A percentile compares a stretch with the other conserved stretches of the same genome.
phyloP scores from a whole-genome alignment of 2,113 vertebrate genomes.

The Tyrannus savana region DNA sequence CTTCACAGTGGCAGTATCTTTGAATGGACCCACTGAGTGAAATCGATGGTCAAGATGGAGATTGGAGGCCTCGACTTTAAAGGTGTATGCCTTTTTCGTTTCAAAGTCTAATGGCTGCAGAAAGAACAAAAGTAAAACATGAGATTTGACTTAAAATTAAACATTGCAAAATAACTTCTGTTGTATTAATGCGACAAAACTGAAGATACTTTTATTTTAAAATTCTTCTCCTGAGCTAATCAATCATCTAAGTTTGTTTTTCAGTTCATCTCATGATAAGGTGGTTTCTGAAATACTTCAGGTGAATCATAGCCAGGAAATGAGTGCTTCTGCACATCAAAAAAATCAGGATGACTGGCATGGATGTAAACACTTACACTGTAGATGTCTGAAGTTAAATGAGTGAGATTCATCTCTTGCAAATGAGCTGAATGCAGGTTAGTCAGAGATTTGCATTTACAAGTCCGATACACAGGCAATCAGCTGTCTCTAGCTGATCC shows the following conservation, averaged over 20 bases:
- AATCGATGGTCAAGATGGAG: conserved; percentile 91
- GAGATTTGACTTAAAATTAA: not conserved
- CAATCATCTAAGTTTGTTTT: not conserved
- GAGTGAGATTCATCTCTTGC: not conserved
- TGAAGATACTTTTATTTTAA: not conserved
- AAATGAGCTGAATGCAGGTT: not conserved
- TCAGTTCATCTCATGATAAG: not conserved
- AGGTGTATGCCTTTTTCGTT: conserved; percentile 95
- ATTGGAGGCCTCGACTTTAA: conserved; percentile 96
- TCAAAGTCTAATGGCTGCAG: conserved; percentile 92
- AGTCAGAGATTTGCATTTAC: not conserved
- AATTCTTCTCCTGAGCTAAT: not conserved
- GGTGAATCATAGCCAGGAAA: not conserved
- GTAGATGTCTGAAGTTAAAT: conserved; percentile 19
- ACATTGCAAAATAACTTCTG: not conserved
- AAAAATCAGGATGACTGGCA: not conserved
- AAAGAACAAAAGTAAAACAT: not conserved
- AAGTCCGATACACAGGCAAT: not conserved
- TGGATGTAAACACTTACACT: not conserved
- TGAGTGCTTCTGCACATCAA: not conserved
- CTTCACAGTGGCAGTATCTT: conserved; percentile 96
- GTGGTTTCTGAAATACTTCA: not conserved
- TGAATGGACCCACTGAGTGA: conserved; percentile 91
- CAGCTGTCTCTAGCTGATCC: not conserved
- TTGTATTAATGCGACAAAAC: not conserved